Base-by-base conservation (phyloP, 2,888 invertebrate genomes). In the Disparrhopalites patrizii region DNA sequence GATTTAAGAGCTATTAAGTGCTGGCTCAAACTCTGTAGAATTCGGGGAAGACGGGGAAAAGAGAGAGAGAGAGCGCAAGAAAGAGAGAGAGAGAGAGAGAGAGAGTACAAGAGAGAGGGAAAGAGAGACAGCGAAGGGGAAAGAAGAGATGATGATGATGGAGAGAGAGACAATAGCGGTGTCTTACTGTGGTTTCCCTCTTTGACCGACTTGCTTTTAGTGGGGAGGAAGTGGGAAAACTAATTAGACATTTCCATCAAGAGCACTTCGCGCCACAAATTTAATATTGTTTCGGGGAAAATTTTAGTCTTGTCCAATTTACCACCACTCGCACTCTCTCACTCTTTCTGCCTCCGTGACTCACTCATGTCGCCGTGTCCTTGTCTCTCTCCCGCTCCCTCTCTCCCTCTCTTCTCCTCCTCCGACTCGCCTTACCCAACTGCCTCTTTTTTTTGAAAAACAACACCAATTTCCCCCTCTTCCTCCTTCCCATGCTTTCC, bases 201-300 rank as follows among this genome's bases (percentile, higher is more conserved):
- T 33, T 15, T 33, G 7, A 7, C 36, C 36, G 8, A 33, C 36
- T 13, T 40, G 40, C 40, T 40, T 40, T 40, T 40, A 13, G 18
- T 43, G 47, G 54, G 30, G 58, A 33, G 50, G 50, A 51, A 54
- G 54, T 54, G 50, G 50, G 47, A 60, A 60, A 60, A 60, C 61
- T 61, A 61, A 61, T 61, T 61, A 61, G 61, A 61, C 61, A 61
- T 61, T 61, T 61, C 61, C 61, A 61, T 64, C 64, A 56, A 64
- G 54, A 47, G 64, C 64, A 56, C 64, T 64, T 64, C 55, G 31
- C 56, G 57, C 64, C 64, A 55, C 55, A 64, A 64, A 64, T 64
- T 62, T 52, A 38, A 62, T 62, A 62, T 52, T 62, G 62, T 52
- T 62, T 23, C 36, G n/a, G n/a, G n/a, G n/a, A 7, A 62, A 62